Base-by-base conservation (phyloP, 2,113 vertebrate genomes). In the Diglossa brunneiventris region DNA sequence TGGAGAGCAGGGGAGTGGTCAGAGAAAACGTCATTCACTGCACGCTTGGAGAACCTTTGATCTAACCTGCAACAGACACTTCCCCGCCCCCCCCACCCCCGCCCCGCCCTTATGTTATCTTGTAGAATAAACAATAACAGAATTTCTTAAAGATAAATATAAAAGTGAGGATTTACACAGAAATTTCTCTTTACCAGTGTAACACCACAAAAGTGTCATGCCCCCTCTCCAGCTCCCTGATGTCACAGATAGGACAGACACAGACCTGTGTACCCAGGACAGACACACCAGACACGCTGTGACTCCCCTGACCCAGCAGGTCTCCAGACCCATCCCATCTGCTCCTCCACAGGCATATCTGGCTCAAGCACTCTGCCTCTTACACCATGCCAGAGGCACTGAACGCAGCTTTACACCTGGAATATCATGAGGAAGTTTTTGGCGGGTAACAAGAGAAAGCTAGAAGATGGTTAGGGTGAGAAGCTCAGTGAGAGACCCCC, bases 141-240 rank as follows among this genome's bases (percentile, higher is more conserved):
- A 59, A 13, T 81, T 58, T 46, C 50, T 46, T 55, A 6, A 67
- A 42, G 8, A 27, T 17, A 19, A 31, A 46, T 2, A 9, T 27
- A 26, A 37, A 42, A 14, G 1, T 1, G 2, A 88, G 9, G 5
- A 4, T 50, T 79, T 84, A 39, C 17, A 61, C 5, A 47, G 30
- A 56, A 50, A 50, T 68, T 93, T 75, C 19, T 23, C 30, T 39
- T 63, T 83, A 49, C 7, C 14, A 22, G 2, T 20, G 10, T 37
- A 47, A 64, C 28, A 80, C 26, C 13, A 63, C 0, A 0, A 27
- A 78, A 33, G 26, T 10, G 9, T 37, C 12, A 13, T 16, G 15
- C 4, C 20, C 20, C 8, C 5, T 19, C 16, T 49, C 47, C 2
- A 2, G 37, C 17, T 72, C 28, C 22, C 18, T 26, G 6, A 5